Percentiles rank a stretch among this genome's conserved stretches.
Evolutionary conservation across 2,888 invertebrate species (phyloP).

Genomic region (Agrochola lota): DNA sequence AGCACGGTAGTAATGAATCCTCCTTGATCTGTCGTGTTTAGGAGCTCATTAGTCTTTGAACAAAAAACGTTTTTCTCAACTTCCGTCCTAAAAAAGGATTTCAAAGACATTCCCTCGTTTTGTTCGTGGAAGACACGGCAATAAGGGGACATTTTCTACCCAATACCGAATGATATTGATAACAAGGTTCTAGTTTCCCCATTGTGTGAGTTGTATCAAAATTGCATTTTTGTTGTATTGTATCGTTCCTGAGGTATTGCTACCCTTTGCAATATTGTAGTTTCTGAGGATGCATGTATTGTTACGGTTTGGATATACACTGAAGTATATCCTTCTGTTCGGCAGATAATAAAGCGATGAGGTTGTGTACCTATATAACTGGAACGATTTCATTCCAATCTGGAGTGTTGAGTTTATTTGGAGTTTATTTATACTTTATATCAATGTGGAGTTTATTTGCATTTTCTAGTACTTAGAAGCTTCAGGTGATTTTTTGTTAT

Average conservation of each 20-base stretch:
- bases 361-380: slow-evolving; percentile 12
- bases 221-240: slow-evolving; percentile 69
- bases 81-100: slow-evolving; percentile 58
- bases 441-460: too few relatives aligned
- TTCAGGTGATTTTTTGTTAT: not conserved
- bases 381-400: slow-evolving; percentile 18
- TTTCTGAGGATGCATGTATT: slow-evolving; percentile 53
- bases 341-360: slow-evolving; percentile 27
- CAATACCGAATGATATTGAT: slow-evolving; percentile 57
- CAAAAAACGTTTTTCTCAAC: slow-evolving; percentile 61
- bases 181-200: slow-evolving; percentile 59
- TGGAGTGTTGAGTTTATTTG: slow-evolving; percentile 16
- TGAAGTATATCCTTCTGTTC: slow-evolving; percentile 18
- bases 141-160: slow-evolving; percentile 61
- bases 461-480: not conserved
- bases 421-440: slow-evolving; percentile 21
- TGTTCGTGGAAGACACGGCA: slow-evolving; percentile 61
- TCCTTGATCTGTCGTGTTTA: slow-evolving; percentile 74
- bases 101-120: slow-evolving; percentile 69
- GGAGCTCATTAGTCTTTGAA: slow-evolving; percentile 72
- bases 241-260: slow-evolving; percentile 36
- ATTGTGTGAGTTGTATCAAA: slow-evolving; percentile 65
- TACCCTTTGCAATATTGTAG: slow-evolving; percentile 46
- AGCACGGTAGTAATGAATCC: slow-evolving; percentile 64
- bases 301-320: slow-evolving; percentile 39